A percentile compares a stretch with the other conserved stretches of the same genome.
Conservation (phyloP, 92 coral and sea anemone genomes). For the Galaxea fascicularis region DNA sequence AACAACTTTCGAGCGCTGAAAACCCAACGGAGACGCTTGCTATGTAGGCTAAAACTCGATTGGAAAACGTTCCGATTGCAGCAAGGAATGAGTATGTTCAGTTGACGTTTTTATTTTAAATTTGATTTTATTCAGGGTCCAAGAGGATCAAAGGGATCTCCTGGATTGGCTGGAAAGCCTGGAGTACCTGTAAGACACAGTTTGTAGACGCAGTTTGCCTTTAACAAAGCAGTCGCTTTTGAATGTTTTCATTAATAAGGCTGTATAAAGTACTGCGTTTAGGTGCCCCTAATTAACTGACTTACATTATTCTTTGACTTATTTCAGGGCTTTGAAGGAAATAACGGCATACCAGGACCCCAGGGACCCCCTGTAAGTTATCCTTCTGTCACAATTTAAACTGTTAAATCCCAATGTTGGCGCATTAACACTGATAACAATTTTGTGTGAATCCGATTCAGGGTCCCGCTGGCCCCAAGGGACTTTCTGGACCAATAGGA, state of each 20-base stretch:
- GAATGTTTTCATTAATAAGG: no score
- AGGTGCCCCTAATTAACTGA: no score
- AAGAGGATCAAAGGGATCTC: constrained; percentile 30
- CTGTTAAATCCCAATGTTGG: neutral
- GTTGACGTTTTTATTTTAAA: neutral
- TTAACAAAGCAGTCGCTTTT: no score
- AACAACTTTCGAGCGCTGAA: no score
- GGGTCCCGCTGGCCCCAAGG: constrained; percentile 40
- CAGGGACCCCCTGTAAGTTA: constrained; percentile 48
- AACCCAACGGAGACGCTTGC: no score
- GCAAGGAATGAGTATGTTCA: neutral
- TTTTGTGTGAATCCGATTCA: neutral
- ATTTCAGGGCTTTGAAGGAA: constrained; percentile 42
- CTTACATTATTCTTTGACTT: neutral
- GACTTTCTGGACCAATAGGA: constrained; percentile 47
- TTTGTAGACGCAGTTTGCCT: neutral
- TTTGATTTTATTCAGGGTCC: neutral
- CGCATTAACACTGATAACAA: neutral
- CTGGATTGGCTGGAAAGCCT: constrained; percentile 39
- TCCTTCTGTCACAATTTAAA: neutral
- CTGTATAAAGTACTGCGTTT: no score
- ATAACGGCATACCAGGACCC: constrained; percentile 32
- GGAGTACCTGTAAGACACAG: constrained; percentile 30
- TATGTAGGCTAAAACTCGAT: no score
- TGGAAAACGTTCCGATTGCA: neutral